Evolutionary conservation across 2,797 vertebrate species (phyloP), one percentile per base, ranked within the genome.

Genomic region (Benthosema pterotum): DNA sequence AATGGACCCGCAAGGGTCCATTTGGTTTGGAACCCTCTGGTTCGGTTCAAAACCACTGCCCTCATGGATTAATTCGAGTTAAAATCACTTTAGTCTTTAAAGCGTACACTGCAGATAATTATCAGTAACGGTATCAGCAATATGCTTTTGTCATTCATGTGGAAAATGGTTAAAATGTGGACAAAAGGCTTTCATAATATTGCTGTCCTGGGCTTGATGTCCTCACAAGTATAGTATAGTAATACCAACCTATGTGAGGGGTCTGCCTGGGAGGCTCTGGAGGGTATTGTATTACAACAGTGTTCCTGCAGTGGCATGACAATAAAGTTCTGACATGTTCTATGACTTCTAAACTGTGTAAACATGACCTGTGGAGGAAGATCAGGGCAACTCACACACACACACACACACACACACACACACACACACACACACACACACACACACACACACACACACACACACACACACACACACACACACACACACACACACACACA

Each of bases 211-310:
- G 2, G 11, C 8, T 32, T 38, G 32, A 8, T 11, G 32, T 11
- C 32, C 32, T 38, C 32, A 38, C 32, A 38, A 32, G 2, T 22
- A 2, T 2, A 25, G 32, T 11, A 11, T 11, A 38, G 32, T 38
- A 38, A 38, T 38, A 38, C 0, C 8, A 38, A 38, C 32, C 8
- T 38, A 9, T 38, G 32, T 38, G 32, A 38, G 32, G 32, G 32
- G 32, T 38, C 22, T 4, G 15, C 12, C 19, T 38, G 17, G 58
- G 45, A 14, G 5, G n/a, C 45, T 15, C 45, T 15, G 12, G 3
- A 63, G 50, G 38, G 60, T 69, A 79, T 85, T 75, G n/a, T 19
- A 32, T 84, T 79, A 72, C 80, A 2, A 49, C 38, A 58, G 28
- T 2, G 19, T 52, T 74, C 67, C 64, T 72, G 65, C 67, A 69